Conservation (phyloP, 2,113 vertebrate genomes). For the Upupa epops region DNA sequence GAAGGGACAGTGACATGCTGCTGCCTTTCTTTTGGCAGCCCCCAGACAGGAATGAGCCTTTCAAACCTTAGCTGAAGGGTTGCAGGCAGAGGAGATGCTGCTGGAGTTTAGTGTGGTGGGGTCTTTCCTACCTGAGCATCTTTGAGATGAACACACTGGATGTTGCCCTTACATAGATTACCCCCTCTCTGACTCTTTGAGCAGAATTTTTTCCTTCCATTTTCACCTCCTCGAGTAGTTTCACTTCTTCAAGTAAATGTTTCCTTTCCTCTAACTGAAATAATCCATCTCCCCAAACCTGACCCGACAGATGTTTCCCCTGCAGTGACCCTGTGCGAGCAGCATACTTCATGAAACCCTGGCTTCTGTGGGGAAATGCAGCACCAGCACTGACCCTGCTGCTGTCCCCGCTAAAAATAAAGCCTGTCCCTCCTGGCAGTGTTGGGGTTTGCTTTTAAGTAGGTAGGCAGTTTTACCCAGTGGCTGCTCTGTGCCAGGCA, state of each 20-base stretch:
- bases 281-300: conserved; percentile 62
- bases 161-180: neutral
- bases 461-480: conserved; percentile 57
- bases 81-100: neutral
- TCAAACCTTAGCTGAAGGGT: neutral
- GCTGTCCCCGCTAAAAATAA: conserved; percentile 68
- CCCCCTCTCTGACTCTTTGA: neutral
- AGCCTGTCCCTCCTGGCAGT: conserved; percentile 57
- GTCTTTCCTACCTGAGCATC: neutral
- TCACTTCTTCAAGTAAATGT: conserved; percentile 36
- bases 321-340: neutral
- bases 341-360: conserved; percentile 47
- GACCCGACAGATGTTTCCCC: conserved; percentile 61
- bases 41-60: neutral
- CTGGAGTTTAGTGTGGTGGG: neutral
- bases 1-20: neutral
- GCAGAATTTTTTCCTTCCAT: neutral
- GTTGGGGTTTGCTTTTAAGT: conserved; percentile 61
- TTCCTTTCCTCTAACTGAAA: conserved; percentile 42
- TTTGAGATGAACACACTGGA: neutral
- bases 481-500: conserved; percentile 33
- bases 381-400: conserved; percentile 64
- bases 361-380: conserved; percentile 52
- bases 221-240: conserved; percentile 39
- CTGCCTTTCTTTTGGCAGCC: neutral